These are phyloP conservation scores for Pithys albifrons DNA, from an alignment of 2,113 vertebrate species.

Conservation along the genomic window DNA sequence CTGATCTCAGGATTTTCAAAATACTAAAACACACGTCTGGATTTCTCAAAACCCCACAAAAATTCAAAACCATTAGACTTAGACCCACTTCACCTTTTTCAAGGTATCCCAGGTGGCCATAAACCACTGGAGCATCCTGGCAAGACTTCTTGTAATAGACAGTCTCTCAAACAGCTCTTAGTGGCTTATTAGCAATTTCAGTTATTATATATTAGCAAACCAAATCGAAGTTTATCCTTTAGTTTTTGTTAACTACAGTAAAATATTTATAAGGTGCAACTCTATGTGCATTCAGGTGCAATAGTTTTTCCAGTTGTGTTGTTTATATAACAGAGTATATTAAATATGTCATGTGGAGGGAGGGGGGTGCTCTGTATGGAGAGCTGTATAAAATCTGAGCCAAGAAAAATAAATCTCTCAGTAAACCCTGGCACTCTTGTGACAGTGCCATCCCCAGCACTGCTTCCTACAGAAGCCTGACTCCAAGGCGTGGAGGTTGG, in stretches of 20 bases:
- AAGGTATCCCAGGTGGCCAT: not conserved
- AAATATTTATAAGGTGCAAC: not conserved
- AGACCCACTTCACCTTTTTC: not conserved
- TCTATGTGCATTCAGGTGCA: not conserved
- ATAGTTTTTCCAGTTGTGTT: not conserved
- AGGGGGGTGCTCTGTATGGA: not conserved
- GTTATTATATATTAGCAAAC: not conserved
- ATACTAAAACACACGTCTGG: conserved; percentile 19
- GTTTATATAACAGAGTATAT: not conserved
- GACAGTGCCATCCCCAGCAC: not conserved
- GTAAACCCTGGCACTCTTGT: not conserved
- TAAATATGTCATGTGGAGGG: not conserved
- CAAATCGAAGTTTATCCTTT: not conserved
- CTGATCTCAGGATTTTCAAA: conserved; percentile 58
- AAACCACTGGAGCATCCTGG: not conserved
- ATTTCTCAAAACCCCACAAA: conserved; percentile 5
- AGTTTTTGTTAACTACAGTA: not conserved
- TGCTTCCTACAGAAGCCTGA: not conserved
- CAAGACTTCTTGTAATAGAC: not conserved
- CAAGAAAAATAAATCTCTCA: not conserved
- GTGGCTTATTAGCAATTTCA: not conserved
- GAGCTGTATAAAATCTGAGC: not conserved
- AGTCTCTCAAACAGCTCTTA: not conserved
- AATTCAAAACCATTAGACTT: not conserved
- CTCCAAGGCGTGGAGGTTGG: not conserved